These are phyloP conservation scores for Eupeodes corollae DNA, from an alignment of 1,140 invertebrate species.

Conservation along the genomic window DNA sequence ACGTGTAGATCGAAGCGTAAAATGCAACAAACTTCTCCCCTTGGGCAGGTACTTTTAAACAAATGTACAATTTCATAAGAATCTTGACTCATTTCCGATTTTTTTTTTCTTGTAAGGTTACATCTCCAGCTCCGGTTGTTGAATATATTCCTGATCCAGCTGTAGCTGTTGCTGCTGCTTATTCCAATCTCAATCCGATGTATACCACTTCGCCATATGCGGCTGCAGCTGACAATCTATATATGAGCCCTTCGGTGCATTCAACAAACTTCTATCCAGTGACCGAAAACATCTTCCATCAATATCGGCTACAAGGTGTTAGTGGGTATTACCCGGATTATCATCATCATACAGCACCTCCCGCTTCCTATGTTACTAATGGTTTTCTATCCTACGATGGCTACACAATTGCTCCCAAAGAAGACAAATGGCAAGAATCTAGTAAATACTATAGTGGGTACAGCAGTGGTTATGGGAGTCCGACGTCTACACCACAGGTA, in stretches of 20 bases:
- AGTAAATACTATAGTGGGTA: conserved; percentile 36
- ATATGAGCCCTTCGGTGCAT: conserved; percentile 52
- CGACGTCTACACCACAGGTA: conserved; percentile 35
- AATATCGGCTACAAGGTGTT: conserved; percentile 63
- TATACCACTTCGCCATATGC: conserved; percentile 50
- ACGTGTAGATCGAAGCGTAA: conserved; percentile 85
- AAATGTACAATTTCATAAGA: conserved; percentile 9
- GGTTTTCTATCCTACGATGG: conserved; percentile 51
- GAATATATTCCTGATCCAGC: conserved; percentile 56
- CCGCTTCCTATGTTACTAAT: conserved; percentile 56
- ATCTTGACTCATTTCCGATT: neutral
- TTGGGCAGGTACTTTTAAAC: conserved; percentile 35
- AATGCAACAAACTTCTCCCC: conserved; percentile 42
- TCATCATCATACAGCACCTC: conserved; percentile 45
- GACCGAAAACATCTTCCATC: conserved; percentile 75
- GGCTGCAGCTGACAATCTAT: conserved; percentile 51
- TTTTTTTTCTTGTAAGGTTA: conserved; percentile 4
- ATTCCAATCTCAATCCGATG: conserved; percentile 71
- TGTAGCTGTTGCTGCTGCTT: conserved; percentile 60
- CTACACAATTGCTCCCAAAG: conserved; percentile 34
- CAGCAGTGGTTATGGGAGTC: conserved; percentile 34
- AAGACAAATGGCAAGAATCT: conserved; percentile 36
- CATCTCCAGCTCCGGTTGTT: conserved; percentile 43
- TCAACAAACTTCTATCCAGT: conserved; percentile 65
- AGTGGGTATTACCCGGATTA: conserved; percentile 69